A percentile compares a stretch with the other conserved stretches of the same genome.
phyloP scores from a whole-genome alignment of 2,888 invertebrate genomes.

The Lasioglossum leucozonium region DNA sequence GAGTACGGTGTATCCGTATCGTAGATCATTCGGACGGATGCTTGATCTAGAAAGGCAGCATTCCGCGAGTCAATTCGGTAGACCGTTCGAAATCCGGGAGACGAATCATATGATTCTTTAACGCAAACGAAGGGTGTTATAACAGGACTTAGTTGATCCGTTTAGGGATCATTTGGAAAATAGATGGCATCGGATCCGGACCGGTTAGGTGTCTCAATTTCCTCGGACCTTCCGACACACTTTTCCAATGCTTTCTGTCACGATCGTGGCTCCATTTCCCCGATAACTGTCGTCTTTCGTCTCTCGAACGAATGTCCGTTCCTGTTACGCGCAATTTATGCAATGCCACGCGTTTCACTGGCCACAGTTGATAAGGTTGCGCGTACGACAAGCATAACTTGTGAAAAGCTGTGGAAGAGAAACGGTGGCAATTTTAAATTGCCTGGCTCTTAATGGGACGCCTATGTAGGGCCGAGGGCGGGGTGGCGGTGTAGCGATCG shows the following conservation, averaged over 20 bases:
- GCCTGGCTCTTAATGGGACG: background rate
- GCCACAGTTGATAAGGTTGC: background rate
- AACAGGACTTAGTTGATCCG: background rate
- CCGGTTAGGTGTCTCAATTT: background rate
- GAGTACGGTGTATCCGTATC: background rate
- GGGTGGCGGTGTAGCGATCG: conserved; percentile 19
- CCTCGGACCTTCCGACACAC: background rate
- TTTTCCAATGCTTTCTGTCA: background rate
- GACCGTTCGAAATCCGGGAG: too few species aligned
- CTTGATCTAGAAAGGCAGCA: background rate
- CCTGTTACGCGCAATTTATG: background rate
- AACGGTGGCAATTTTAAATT: background rate
- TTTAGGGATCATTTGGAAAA: background rate
- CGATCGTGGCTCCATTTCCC: background rate
- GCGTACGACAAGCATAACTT: background rate
- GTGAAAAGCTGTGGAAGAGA: background rate
- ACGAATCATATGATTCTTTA: background rate
- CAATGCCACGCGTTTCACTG: background rate
- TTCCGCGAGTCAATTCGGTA: background rate
- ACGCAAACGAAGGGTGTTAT: background rate
- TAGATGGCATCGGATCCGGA: background rate
- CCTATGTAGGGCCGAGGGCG: background rate
- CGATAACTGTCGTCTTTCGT: background rate
- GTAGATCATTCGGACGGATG: background rate
- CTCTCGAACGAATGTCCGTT: background rate